phyloP scores from a whole-genome alignment of 2,113 vertebrate species.

The Urocolius indicus region DNA sequence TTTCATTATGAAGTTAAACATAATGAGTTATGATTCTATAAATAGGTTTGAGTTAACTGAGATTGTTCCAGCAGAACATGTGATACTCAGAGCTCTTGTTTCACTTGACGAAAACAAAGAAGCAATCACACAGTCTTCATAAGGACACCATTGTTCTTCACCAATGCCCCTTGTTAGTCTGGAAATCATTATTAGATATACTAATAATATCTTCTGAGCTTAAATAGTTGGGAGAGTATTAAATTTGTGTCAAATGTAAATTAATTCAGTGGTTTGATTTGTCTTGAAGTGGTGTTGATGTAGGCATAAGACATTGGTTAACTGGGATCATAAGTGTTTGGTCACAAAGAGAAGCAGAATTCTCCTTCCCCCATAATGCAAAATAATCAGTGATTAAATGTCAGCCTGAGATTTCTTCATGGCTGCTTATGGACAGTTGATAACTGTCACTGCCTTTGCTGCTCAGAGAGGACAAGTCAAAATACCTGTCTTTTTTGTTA shows the following conservation, averaged over 20 bases:
- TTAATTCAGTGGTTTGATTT: neutral
- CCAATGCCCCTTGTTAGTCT: neutral
- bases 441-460: neutral
- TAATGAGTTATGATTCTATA: neutral
- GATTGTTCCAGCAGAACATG: neutral
- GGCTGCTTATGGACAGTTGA: neutral
- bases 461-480: neutral
- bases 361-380: neutral
- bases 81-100: neutral
- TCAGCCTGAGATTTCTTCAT: neutral
- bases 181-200: neutral
- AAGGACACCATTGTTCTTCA: neutral
- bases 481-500: neutral
- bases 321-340: neutral
- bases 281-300: neutral
- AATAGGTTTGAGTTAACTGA: neutral
- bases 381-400: rapidly evolving
- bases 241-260: neutral
- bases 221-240: neutral
- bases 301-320: neutral
- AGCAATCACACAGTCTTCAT: neutral
- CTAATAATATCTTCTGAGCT: neutral
- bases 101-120: slow-evolving; percentile 11
- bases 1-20: neutral
- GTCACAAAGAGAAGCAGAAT: neutral